Conservation (phyloP, 2,113 vertebrate genomes). For the Sceloporus tristichus region DNA sequence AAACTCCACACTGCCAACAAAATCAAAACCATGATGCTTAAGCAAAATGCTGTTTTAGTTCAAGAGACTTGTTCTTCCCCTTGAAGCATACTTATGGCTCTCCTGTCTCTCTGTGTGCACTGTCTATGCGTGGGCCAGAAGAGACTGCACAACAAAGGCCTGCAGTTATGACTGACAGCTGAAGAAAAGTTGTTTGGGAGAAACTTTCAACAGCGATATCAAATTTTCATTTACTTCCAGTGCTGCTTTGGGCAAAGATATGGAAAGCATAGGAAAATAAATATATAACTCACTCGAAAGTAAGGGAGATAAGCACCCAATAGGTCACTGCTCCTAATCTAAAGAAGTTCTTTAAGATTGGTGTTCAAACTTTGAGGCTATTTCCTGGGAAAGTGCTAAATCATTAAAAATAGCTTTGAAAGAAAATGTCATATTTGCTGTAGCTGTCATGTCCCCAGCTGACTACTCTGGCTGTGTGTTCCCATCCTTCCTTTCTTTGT, state of each 20-base stretch:
- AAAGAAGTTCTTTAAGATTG: constrained; percentile 12
- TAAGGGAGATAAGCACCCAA: constrained; percentile 24
- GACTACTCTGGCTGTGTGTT: neutral
- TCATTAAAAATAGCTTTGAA: neutral
- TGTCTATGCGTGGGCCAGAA: neutral
- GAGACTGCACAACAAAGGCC: neutral
- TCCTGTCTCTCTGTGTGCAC: neutral
- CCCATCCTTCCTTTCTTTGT: constrained; percentile 10
- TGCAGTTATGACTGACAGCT: neutral
- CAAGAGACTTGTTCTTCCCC: neutral
- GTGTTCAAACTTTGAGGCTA: constrained; percentile 12
- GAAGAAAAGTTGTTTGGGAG: constrained; percentile 17
- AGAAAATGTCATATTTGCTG: constrained; percentile 5
- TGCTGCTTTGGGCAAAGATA: constrained; percentile 23
- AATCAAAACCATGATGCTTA: neutral
- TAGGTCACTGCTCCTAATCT: constrained; percentile 27
- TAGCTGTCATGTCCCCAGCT: neutral
- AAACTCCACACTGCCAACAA: neutral
- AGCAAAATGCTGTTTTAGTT: neutral
- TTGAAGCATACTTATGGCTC: neutral
- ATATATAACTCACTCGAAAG: constrained; percentile 18
- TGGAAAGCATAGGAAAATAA: fast-evolving
- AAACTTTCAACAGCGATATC: constrained; percentile 31
- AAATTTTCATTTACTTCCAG: constrained; percentile 37
- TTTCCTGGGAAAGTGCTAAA: constrained; percentile 31